Conservation (phyloP, 2,113 vertebrate species). For the Glaucidium brasilianum region DNA sequence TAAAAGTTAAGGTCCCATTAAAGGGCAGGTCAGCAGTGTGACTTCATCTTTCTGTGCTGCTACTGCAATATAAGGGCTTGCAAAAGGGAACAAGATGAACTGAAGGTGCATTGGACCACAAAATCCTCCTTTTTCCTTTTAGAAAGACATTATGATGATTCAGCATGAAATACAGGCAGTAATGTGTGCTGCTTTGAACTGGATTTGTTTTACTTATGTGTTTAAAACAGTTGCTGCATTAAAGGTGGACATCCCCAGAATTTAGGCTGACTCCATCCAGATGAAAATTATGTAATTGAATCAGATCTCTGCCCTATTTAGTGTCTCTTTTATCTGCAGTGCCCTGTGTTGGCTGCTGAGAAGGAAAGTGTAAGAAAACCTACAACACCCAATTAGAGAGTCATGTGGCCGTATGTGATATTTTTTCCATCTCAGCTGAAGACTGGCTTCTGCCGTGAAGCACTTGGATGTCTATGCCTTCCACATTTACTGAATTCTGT, state of each 20-base stretch:
- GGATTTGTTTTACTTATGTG: constrained; percentile 10
- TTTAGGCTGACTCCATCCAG: not conserved
- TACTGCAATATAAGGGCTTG: constrained; percentile 1
- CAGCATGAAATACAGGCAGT: not conserved
- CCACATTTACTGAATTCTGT: not conserved
- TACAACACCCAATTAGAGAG: not conserved
- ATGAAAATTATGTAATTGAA: not conserved
- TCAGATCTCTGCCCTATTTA: not conserved
- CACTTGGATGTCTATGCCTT: not conserved
- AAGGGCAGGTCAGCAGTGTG: constrained; percentile 50
- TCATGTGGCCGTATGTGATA: not conserved
- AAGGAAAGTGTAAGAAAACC: constrained; percentile 35
- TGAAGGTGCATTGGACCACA: not conserved
- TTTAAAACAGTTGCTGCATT: not conserved
- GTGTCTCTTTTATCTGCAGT: constrained; percentile 1
- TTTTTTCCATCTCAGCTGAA: constrained; percentile 29
- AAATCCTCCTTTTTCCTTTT: not conserved
- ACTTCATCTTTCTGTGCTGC: constrained; percentile 17
- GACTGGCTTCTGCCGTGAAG: not conserved
- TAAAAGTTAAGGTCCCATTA: constrained; percentile 33
- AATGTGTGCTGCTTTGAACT: not conserved
- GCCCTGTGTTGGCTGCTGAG: not conserved
- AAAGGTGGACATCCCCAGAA: not conserved
- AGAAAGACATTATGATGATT: constrained; percentile 17
- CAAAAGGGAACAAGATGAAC: constrained; percentile 11